Base-by-base conservation (phyloP, 1,140 invertebrate genomes). In the Daktulosphaira vitifoliae region DNA sequence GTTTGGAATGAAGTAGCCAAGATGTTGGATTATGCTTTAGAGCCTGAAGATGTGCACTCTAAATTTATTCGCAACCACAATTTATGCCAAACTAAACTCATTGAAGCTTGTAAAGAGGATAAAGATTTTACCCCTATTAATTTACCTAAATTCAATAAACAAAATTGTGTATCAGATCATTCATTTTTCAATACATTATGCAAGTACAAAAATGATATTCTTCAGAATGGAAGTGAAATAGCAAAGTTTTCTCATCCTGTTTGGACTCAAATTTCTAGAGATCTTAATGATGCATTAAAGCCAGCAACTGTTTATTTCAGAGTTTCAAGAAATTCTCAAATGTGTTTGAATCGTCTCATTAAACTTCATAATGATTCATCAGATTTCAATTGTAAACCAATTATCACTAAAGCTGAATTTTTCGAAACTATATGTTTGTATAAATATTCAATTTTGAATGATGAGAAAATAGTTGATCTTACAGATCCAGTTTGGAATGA, bases 371-470 rank as follows among this genome's bases (percentile, higher is more conserved):
- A 33, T 23, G 18, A n/a, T 29, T 62, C 26, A 26, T 46, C 25
- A 33, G 56, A 62, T 3, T 33, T 18, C 6, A 26, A 15, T 33
- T 25, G 18, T 18, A 59, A 62, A 29, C 39, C 26, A 18, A 46
- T 20, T 22, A 33, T 48, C 29, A 22, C 26, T 15, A 62, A 62
- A 46, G 56, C 44, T 7, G 20, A 48, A 1, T 62, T 62, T 33
- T 46, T 62, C 15, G 56, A 62, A 48, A 62, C 56, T 2, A 62
- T 62, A 62, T 48, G 56, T 6, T 62, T 62, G 16, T 62, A 62
- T 46, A 62, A 62, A 62, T 62, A 62, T 62, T 62, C 56, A 22
- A 62, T 62, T 29, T 46, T 62, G 56, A 44, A 48, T 3, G 56
- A 39, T 22, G 56, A 62, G 20, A 20, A 48, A 20, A 42, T 62